Evolutionary conservation across 2,113 vertebrate species (phyloP).

Genomic region (Corvus cornix): DNA sequence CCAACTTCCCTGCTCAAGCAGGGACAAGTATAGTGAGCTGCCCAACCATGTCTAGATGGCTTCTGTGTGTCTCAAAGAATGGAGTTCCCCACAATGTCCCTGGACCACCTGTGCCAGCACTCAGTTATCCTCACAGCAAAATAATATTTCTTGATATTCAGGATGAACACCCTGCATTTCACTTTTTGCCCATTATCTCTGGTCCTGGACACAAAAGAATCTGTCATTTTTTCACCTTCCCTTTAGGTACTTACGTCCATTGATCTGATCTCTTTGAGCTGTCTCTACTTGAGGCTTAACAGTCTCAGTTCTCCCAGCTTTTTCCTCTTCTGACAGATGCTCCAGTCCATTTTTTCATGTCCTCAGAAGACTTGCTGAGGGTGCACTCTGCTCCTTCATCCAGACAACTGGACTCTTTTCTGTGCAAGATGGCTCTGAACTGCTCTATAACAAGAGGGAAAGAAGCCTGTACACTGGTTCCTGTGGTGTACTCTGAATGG

Average conservation of each 20-base stretch:
- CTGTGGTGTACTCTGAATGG: accelerated
- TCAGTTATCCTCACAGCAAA: neutral
- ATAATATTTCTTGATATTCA: neutral
- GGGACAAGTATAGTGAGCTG: accelerated
- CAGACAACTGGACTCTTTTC: neutral
- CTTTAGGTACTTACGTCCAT: neutral
- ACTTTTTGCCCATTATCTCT: neutral
- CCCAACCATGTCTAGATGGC: too few species aligned
- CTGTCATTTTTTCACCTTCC: neutral
- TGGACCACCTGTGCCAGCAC: neutral
- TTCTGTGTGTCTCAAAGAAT: neutral
- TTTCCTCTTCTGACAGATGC: neutral
- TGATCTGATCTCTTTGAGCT: accelerated
- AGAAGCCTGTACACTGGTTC: neutral
- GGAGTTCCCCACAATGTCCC: accelerated
- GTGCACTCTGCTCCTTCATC: neutral
- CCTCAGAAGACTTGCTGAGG: neutral
- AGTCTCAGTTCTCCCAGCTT: neutral
- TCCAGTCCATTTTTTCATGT: neutral
- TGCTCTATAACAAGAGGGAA: neutral
- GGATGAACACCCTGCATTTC: neutral
- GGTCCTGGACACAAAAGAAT: accelerated
- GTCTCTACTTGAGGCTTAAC: neutral
- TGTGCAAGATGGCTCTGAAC: neutral
- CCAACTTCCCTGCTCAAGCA: neutral